phyloP scores from a whole-genome alignment of 2,888 invertebrate genomes.

The Dyspetes luteomarginatus region DNA sequence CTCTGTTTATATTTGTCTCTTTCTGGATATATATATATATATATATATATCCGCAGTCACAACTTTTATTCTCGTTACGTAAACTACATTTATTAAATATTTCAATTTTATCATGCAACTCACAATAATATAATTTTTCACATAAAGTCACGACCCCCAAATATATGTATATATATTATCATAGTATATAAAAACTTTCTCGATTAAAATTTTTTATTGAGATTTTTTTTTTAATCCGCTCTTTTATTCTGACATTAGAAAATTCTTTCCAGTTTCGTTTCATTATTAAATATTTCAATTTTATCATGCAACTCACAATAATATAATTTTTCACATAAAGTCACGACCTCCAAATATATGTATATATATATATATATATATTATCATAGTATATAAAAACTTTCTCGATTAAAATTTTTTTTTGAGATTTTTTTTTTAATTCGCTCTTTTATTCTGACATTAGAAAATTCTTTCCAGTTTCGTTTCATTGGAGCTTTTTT shows the following conservation, averaged over 20 bases:
- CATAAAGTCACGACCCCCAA: too few relatives aligned
- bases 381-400: background rate
- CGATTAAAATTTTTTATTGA: background rate
- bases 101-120: too few relatives aligned
- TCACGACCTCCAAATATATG: too few relatives aligned
- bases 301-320: too few relatives aligned
- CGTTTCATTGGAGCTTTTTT: background rate
- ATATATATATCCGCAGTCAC: background rate
- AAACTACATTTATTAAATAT: conserved; percentile 22
- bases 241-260: background rate
- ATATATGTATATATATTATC: background rate
- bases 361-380: background rate
- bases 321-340: too few relatives aligned
- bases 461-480: background rate
- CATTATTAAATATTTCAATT: conserved; percentile 8
- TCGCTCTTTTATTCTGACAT: background rate
- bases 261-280: background rate
- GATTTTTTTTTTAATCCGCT: background rate
- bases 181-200: background rate
- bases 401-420: background rate
- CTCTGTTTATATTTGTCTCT: too few relatives aligned
- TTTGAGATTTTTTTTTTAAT: background rate
- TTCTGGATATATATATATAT: background rate
- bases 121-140: too few relatives aligned
- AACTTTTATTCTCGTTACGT: conserved; percentile 40